Conservation (phyloP, 1,140 invertebrate genomes). For the Vollenhovia emeryi region DNA sequence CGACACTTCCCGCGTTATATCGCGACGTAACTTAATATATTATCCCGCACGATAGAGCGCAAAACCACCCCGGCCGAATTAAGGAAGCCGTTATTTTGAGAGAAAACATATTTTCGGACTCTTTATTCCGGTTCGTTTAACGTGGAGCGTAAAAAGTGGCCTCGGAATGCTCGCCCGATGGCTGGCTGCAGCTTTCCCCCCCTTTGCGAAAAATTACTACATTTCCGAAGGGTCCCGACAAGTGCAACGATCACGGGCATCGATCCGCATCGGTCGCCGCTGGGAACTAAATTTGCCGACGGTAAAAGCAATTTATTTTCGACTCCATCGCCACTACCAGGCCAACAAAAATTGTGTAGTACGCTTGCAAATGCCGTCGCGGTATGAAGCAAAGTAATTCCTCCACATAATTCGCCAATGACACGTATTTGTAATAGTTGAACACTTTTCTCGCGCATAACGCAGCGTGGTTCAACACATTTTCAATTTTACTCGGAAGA, state of each 20-base stretch:
- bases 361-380: slow-evolving; percentile 5
- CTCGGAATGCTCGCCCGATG: slow-evolving; percentile 8
- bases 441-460: neutral
- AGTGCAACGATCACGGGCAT: slow-evolving; percentile 54
- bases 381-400: slow-evolving; percentile 21
- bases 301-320: slow-evolving; percentile 53
- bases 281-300: slow-evolving; percentile 62
- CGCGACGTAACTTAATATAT: neutral
- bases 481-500: neutral
- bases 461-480: neutral
- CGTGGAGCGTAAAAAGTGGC: slow-evolving; percentile 31
- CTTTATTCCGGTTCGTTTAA: slow-evolving; percentile 11
- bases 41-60: slow-evolving; percentile 15
- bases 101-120: slow-evolving; percentile 31
- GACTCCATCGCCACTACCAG: slow-evolving; percentile 9
- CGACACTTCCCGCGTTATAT: neutral
- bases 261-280: slow-evolving; percentile 26
- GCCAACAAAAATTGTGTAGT: slow-evolving; percentile 42
- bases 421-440: slow-evolving; percentile 2
- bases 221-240: slow-evolving; percentile 9
- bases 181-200: slow-evolving; percentile 17
- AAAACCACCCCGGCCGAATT: neutral
- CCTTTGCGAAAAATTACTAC: slow-evolving; percentile 38
- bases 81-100: slow-evolving; percentile 31
- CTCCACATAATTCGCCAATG: neutral